Conservation (phyloP, 2,113 vertebrate species). For the Columba janthina region DNA sequence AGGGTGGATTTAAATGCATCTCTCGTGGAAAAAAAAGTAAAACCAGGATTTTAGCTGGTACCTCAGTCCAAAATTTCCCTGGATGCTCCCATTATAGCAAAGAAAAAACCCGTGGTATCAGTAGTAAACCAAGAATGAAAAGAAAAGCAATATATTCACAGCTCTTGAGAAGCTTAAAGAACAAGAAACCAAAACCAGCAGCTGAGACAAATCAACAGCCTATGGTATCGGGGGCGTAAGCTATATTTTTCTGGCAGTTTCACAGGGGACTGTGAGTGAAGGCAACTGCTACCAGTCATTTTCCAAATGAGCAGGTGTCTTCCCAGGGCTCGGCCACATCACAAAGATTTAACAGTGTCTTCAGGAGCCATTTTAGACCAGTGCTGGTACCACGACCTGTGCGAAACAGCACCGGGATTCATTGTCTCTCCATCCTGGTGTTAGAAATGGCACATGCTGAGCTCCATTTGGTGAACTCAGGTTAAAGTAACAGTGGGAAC, state of each 20-base stretch:
- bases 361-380: not conserved
- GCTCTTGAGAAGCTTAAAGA: not conserved
- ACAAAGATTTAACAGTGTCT: not conserved
- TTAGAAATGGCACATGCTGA: not conserved
- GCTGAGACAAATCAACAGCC: conserved; percentile 25
- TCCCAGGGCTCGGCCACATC: not conserved
- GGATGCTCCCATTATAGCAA: not conserved
- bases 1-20: not conserved
- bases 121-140: not conserved
- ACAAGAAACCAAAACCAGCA: conserved; percentile 10
- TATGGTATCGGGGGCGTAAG: not conserved
- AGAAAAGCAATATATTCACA: not conserved
- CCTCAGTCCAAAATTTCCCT: not conserved
- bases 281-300: not conserved
- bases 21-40: not conserved
- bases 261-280: conserved; percentile 5
- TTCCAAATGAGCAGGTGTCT: not conserved
- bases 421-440: fast-evolving
- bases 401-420: not conserved
- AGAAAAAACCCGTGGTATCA: not conserved
- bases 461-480: not conserved
- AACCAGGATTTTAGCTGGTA: not conserved
- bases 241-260: conserved; percentile 35
- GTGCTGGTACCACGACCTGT: not conserved
- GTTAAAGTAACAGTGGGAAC: not conserved